These are phyloP conservation scores for Nineta flava DNA, from an alignment of 2,888 invertebrate genomes.

Conservation along the genomic window DNA sequence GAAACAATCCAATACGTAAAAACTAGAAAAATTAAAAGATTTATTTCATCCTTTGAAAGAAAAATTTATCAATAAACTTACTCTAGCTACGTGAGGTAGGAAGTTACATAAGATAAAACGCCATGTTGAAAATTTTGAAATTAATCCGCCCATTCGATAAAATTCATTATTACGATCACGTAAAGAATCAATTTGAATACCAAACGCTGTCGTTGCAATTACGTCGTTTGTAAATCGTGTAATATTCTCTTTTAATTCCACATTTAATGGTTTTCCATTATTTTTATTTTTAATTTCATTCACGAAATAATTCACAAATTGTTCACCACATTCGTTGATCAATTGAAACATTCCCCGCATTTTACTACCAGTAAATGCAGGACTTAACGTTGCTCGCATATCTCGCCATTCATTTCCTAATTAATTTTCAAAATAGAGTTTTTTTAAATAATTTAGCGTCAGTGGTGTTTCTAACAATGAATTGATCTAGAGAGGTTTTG, in stretches of 20 bases:
- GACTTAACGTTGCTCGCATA: constrained; percentile 9
- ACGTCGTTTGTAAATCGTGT: constrained; percentile 12
- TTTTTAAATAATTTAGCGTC: too few species aligned
- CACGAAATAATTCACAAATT: constrained; percentile 6
- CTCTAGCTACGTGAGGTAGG: constrained; percentile 6
- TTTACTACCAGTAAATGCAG: constrained; percentile 9
- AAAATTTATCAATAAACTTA: neutral
- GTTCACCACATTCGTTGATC: constrained; percentile 5
- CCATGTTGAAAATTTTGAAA: neutral
- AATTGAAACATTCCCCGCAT: constrained; percentile 9
- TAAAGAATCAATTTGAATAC: constrained; percentile 9
- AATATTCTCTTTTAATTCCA: constrained; percentile 11
- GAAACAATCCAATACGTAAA: constrained; percentile 10
- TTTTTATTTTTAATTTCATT: constrained; percentile 1
- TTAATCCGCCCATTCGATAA: constrained; percentile 8
- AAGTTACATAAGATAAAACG: neutral
- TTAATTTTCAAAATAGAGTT: too few species aligned
- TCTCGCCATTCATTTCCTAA: constrained; percentile 8
- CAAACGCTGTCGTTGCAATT: constrained; percentile 12
- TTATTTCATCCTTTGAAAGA: neutral
- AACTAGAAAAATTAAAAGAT: constrained; percentile 9
- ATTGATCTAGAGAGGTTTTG: too few species aligned
- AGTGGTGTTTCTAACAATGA: too few species aligned
- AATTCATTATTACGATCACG: constrained; percentile 11
- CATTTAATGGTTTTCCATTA: neutral